Evolutionary conservation across 2,113 vertebrate species (phyloP).

Genomic region (Typhlomys cinereus): DNA sequence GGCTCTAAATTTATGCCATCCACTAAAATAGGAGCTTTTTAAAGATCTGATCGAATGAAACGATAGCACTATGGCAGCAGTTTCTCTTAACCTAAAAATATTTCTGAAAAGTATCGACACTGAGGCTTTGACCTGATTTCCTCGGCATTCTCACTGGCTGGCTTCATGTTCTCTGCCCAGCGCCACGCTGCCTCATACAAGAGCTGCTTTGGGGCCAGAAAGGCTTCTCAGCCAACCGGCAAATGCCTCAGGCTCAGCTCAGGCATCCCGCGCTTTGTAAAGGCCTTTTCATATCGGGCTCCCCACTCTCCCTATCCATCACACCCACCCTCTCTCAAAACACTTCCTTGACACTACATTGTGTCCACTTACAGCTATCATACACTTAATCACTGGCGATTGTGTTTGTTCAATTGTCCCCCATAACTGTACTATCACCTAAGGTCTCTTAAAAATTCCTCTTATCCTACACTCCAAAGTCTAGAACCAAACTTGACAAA

Average conservation of each 20-base stretch:
- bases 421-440: not conserved
- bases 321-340: not conserved
- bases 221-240: not conserved
- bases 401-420: not conserved
- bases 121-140: not conserved
- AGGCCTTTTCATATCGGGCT: not conserved
- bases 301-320: not conserved
- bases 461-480: not conserved
- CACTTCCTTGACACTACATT: not conserved
- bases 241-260: not conserved
- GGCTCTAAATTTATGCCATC: not conserved
- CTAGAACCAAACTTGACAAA: not conserved
- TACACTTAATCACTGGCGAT: not conserved
- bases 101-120: not conserved
- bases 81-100: constrained; percentile 37
- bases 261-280: not conserved
- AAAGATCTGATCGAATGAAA: constrained; percentile 16
- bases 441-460: not conserved
- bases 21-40: not conserved
- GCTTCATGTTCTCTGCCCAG: not conserved
- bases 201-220: not conserved
- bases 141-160: not conserved
- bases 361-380: not conserved
- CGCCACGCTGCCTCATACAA: not conserved
- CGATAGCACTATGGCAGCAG: not conserved